These are phyloP conservation scores for Ylistrum balloti DNA, from an alignment of 1,140 invertebrate species.

Conservation along the genomic window DNA sequence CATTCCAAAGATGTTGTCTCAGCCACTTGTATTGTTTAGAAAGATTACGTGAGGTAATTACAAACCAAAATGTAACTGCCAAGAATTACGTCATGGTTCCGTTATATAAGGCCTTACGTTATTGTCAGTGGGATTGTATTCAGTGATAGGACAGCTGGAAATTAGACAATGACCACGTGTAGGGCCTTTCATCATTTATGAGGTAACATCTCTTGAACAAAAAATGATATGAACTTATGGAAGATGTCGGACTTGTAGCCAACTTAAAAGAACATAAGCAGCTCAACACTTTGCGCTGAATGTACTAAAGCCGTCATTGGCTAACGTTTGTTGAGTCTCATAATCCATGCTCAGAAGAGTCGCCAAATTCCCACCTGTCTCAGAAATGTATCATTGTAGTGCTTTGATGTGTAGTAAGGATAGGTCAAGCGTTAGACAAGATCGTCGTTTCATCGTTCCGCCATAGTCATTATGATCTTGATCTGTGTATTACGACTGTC, in stretches of 20 bases:
- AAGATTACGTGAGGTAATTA: background rate
- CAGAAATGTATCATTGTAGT: background rate
- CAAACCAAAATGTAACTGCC: background rate
- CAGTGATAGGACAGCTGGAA: too few species aligned
- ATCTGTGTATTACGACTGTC: background rate
- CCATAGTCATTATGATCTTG: background rate
- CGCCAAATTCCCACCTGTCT: background rate
- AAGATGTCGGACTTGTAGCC: too few species aligned
- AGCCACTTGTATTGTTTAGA: background rate
- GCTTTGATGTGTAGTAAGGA: background rate
- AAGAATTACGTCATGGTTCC: constrained; percentile 17
- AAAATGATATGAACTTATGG: too few species aligned
- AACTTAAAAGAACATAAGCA: too few species aligned
- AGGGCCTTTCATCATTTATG: background rate
- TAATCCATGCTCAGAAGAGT: background rate
- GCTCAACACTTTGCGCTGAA: too few species aligned
- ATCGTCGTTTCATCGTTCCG: background rate
- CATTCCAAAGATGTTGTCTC: background rate
- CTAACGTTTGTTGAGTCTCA: too few species aligned
- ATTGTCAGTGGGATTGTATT: background rate
- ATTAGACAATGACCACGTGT: too few species aligned
- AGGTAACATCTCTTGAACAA: background rate
- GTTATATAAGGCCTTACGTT: background rate
- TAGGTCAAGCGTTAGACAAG: background rate
- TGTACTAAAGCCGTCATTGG: too few species aligned